phyloP scores from a whole-genome alignment of 2,797 vertebrate species.

The Artibeus lituratus region DNA sequence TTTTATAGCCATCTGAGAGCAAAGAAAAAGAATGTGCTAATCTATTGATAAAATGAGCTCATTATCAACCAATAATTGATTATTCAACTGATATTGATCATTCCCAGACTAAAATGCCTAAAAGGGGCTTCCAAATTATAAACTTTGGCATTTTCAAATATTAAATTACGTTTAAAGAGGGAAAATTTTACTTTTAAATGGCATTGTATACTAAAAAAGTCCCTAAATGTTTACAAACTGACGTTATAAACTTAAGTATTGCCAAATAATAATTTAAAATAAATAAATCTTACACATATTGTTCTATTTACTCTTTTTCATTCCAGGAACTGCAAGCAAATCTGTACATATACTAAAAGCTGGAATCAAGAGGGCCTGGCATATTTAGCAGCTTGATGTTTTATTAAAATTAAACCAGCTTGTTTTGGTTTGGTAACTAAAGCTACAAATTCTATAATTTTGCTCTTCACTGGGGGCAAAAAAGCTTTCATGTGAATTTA shows the following conservation, averaged over 20 bases:
- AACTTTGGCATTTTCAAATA: background rate
- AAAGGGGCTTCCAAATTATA: background rate
- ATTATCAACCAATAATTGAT: background rate
- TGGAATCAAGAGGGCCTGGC: constrained; percentile 45
- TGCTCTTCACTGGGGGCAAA: background rate
- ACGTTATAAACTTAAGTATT: background rate
- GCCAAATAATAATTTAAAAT: constrained; percentile 42
- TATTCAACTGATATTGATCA: background rate
- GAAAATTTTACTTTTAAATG: background rate
- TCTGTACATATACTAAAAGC: constrained; percentile 35
- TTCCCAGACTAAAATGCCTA: background rate
- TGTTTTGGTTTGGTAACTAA: constrained; percentile 44
- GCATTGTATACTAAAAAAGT: background rate
- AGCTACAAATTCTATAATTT: background rate
- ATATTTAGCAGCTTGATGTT: constrained; percentile 38
- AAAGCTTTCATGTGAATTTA: background rate
- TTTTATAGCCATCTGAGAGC: background rate
- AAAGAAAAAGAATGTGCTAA: background rate
- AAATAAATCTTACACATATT: constrained; percentile 55
- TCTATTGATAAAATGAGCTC: background rate
- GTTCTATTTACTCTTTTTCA: background rate
- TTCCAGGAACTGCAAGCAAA: background rate
- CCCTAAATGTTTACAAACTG: background rate
- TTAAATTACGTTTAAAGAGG: background rate
- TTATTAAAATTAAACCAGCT: constrained; percentile 65